Base-by-base conservation (phyloP, 2,113 vertebrate genomes). In the Marmota monax region DNA sequence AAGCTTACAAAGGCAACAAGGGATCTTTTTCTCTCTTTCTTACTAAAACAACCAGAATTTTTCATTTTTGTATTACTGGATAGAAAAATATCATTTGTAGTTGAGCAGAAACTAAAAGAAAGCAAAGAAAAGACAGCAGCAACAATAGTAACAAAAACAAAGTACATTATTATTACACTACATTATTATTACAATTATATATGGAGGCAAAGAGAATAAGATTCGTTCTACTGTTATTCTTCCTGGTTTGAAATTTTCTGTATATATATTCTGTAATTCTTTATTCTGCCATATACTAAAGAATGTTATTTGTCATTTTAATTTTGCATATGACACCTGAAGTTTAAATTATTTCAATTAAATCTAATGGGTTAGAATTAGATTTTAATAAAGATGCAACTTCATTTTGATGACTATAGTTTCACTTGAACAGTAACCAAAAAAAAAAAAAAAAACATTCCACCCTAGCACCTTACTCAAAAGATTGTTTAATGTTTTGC, bases 261-360 rank as follows among this genome's bases (percentile, higher is more conserved):
- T 82, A 45, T 20, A 78, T 32, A n/a, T 58, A 20, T 78, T 82
- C 25, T 53, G 14, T 45, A 58, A 78, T 67, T 84, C 9, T 79
- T 90, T 85, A 69, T 69, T 94, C 94, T 97, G 37, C 67, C 63
- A 80, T 56, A 74, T 25, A 14, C 6, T 67, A 37, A 93, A 92
- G 27, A 80, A 80, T 4, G 12, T 11, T 92, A 51, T 13, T n/a
- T 84, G 25, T 23, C 17, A 69, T 91, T 96, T 90, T 94, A 34
- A 69, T 92, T 88, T 91, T 88, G 58, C 14, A 32, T 65, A n/a
- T 76, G n/a, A 37, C 37, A 45, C 23, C 22, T 3, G 34, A 90
- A 39, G 27, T n/a, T 92, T 63, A 74, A 89, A 48, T 11, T n/a
- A 34, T 85, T 94, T 94, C 25, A 77, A 53, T 32, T 67, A 63